Evolutionary conservation across 1,140 invertebrate genomes (phyloP).

Genomic region (Papilio helenus): DNA sequence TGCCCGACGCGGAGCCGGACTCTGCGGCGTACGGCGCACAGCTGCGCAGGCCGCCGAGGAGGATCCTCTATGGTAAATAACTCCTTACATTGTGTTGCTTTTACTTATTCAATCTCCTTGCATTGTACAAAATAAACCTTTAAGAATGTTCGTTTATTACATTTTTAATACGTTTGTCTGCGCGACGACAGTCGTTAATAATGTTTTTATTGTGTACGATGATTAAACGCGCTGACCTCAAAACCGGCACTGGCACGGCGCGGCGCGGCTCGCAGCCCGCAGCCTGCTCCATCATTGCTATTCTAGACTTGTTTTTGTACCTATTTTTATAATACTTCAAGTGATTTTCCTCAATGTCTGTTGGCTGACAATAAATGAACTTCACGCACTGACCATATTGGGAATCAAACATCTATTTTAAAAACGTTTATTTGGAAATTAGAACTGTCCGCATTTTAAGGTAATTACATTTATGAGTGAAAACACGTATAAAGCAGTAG

Average conservation of each 20-base stretch:
- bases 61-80: constrained; percentile 72
- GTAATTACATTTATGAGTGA: background rate
- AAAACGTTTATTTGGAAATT: background rate
- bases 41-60: constrained; percentile 61
- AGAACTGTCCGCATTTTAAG: background rate
- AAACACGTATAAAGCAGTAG: background rate
- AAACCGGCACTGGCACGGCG: background rate
- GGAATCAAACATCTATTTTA: background rate
- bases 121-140: background rate
- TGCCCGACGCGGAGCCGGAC: constrained; percentile 87
- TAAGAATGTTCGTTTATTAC: constrained; percentile 3
- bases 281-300: background rate
- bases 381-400: background rate
- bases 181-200: constrained; percentile 19
- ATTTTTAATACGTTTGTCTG: background rate
- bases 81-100: background rate
- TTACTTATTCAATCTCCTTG: background rate
- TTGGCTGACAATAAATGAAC: background rate
- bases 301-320: constrained; percentile 8
- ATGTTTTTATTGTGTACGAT: constrained; percentile 19
- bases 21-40: constrained; percentile 73
- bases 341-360: constrained; percentile 10
- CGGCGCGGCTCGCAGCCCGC: too few species aligned
- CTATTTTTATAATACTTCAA: constrained; percentile 23
- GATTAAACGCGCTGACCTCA: constrained; percentile 29